phyloP scores from a whole-genome alignment of 1,140 invertebrate species.

The Mercenaria mercenaria region DNA sequence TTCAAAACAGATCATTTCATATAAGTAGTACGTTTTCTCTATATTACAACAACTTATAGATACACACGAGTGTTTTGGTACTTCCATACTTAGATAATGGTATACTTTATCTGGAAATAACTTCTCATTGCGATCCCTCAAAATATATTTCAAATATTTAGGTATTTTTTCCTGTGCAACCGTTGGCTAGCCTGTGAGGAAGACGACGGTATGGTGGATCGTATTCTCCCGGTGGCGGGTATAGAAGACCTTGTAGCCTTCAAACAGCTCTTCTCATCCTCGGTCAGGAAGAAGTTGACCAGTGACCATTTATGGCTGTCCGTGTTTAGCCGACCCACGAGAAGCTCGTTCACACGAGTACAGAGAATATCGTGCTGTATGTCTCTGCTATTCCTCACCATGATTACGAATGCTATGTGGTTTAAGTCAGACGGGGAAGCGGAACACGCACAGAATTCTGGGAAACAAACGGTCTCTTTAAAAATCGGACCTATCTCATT shows the following conservation, averaged over 20 bases:
- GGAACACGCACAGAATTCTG: constrained; percentile 38
- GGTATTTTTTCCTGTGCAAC: constrained; percentile 84
- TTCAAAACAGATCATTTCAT: too few relatives aligned
- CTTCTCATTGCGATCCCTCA: too few relatives aligned
- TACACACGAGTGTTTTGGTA: too few relatives aligned
- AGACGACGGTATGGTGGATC: constrained; percentile 85
- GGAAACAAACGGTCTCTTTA: constrained; percentile 14
- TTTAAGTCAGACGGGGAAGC: constrained; percentile 73
- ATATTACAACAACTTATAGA: too few relatives aligned
- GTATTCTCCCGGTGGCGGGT: constrained; percentile 85
- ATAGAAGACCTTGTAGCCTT: constrained; percentile 85
- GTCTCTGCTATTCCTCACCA: constrained; percentile 81
- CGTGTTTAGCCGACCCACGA: constrained; percentile 76
- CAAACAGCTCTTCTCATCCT: constrained; percentile 85
- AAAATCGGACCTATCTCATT: constrained; percentile 73
- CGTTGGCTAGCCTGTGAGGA: constrained; percentile 86
- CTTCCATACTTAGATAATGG: too few relatives aligned
- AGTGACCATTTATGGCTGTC: constrained; percentile 86
- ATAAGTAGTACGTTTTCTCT: too few relatives aligned
- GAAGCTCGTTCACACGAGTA: constrained; percentile 79
- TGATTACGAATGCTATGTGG: constrained; percentile 85
- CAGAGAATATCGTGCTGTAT: constrained; percentile 82
- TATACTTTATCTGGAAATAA: too few relatives aligned
- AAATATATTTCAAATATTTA: too few relatives aligned
- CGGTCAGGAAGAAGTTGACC: constrained; percentile 85